Evolutionary conservation across 2,888 invertebrate genomes (phyloP).

Genomic region (Oligia fasciuncula): DNA sequence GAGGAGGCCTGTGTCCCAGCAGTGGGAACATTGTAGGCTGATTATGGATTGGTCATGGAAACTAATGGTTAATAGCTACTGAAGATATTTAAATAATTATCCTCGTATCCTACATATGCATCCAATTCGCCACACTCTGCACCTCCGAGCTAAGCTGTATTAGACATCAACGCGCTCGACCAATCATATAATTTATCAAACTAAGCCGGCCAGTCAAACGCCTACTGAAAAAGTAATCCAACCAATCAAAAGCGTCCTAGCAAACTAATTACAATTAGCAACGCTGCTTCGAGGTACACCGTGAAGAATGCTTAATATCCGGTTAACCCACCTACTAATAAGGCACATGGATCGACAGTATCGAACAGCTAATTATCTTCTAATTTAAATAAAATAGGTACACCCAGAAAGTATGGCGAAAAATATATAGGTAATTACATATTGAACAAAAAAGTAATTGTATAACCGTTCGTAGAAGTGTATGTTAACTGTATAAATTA

Average conservation of each 20-base stretch:
- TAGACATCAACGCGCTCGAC: slow-evolving; percentile 54
- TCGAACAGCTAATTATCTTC: slow-evolving; percentile 42
- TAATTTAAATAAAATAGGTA: slow-evolving; percentile 26
- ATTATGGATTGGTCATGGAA: neutral
- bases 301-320: slow-evolving; percentile 58
- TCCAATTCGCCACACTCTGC: slow-evolving; percentile 24
- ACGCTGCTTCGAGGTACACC: slow-evolving; percentile 52
- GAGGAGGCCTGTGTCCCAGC: neutral
- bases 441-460: slow-evolving; percentile 34
- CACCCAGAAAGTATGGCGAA: neutral
- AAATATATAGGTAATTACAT: slow-evolving; percentile 18
- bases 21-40: neutral
- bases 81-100: slow-evolving; percentile 7
- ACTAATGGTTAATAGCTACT: neutral
- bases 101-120: neutral
- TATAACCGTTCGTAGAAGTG: slow-evolving; percentile 10
- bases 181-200: slow-evolving; percentile 12
- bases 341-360: slow-evolving; percentile 29
- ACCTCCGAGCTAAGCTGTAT: slow-evolving; percentile 20
- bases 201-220: slow-evolving; percentile 20
- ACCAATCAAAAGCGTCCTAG: slow-evolving; percentile 30
- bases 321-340: slow-evolving; percentile 52
- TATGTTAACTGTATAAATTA: slow-evolving; percentile 11
- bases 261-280: slow-evolving; percentile 60
- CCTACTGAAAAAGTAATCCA: neutral